These are phyloP conservation scores for Ypsolopha sequella DNA, from an alignment of 2,888 invertebrate genomes.

Conservation along the genomic window DNA sequence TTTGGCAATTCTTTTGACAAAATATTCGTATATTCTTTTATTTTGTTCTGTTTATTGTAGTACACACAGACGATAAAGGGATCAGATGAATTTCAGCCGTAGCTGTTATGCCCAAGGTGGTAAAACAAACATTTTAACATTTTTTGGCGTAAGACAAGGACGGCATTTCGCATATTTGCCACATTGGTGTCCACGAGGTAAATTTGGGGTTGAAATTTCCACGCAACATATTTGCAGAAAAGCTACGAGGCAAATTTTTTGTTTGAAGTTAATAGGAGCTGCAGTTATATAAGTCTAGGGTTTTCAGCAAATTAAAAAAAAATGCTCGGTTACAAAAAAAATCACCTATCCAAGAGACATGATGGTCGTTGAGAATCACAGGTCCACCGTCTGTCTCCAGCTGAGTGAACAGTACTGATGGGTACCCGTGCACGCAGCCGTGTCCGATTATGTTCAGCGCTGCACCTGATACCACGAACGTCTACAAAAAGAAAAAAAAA, in stretches of 20 bases:
- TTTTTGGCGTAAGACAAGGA: neutral
- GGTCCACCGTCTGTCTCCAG: slow-evolving; percentile 32
- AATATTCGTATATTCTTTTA: too few species aligned
- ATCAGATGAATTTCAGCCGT: too few species aligned
- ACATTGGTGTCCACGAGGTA: neutral
- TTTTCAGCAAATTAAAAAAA: too few species aligned
- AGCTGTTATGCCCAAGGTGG: too few species aligned
- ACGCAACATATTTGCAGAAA: neutral
- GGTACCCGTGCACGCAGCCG: slow-evolving; percentile 59
- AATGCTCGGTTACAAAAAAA: too few species aligned
- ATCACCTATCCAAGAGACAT: slow-evolving; percentile 61
- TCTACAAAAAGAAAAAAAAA: slow-evolving; percentile 23
- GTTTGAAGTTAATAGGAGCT: too few species aligned
- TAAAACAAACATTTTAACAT: too few species aligned
- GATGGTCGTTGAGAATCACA: slow-evolving; percentile 50
- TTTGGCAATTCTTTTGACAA: too few species aligned
- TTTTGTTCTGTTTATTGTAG: too few species aligned
- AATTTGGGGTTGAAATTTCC: neutral
- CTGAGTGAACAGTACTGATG: slow-evolving; percentile 57
- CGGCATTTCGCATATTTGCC: neutral
- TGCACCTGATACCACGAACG: slow-evolving; percentile 58
- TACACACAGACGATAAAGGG: too few species aligned
- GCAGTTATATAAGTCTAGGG: too few species aligned
- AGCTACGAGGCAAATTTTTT: too few species aligned
- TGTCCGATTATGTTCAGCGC: slow-evolving; percentile 59